Evolutionary conservation across 2,113 vertebrate species (phyloP).

Genomic region (Rhipidura dahli): DNA sequence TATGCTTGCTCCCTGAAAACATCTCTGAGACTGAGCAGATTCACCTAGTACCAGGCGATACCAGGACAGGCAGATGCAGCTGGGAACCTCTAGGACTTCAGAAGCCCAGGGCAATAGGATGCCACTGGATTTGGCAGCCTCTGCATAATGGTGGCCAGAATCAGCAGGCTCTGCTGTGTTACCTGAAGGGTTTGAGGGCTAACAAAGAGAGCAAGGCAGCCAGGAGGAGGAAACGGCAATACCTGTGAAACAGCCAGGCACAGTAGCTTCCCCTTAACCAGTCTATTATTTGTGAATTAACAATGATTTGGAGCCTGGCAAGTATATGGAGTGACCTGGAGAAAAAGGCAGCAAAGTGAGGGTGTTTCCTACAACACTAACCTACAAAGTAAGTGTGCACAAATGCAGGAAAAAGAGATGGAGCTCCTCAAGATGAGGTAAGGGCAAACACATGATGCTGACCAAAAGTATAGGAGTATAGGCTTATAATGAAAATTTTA

Average conservation of each 20-base stretch:
- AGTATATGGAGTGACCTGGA: not conserved
- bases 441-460: not conserved
- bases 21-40: not conserved
- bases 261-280: not conserved
- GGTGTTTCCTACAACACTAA: not conserved
- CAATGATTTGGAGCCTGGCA: not conserved
- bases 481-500: not conserved
- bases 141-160: not conserved
- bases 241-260: not conserved
- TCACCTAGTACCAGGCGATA: not conserved
- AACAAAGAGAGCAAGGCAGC: not conserved
- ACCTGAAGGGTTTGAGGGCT: not conserved
- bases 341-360: not conserved
- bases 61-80: not conserved
- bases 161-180: not conserved
- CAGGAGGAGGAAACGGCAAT: not conserved
- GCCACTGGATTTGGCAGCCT: not conserved
- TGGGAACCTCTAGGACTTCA: not conserved
- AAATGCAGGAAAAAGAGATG: not conserved
- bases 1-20: not conserved
- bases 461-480: not conserved
- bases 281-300: not conserved
- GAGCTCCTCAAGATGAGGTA: not conserved
- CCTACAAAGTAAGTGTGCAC: not conserved
- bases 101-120: not conserved